Evolutionary conservation across 2,797 vertebrate species (phyloP).

Genomic region (Aulostomus chinensis): DNA sequence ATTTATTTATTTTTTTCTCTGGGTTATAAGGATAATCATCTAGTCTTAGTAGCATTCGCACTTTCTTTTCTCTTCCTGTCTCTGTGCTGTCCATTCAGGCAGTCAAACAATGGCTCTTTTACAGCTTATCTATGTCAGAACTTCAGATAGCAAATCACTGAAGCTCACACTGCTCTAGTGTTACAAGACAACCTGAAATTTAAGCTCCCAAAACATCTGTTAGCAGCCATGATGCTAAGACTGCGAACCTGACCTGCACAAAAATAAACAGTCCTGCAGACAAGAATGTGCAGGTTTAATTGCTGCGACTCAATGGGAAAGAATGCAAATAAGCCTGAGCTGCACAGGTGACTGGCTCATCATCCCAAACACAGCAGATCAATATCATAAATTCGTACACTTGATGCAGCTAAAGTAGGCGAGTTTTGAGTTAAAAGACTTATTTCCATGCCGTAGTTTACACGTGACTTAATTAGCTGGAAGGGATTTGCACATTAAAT

Average conservation of each 20-base stretch:
- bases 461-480: too few relatives aligned
- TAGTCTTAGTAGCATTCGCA: too few relatives aligned
- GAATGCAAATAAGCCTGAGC: constrained; percentile 12
- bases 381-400: too few relatives aligned
- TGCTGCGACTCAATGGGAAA: constrained; percentile 4
- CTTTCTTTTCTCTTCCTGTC: too few relatives aligned
- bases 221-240: background rate
- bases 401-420: too few relatives aligned
- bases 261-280: constrained; percentile 7
- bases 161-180: background rate
- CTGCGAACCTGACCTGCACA: constrained; percentile 9
- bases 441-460: too few relatives aligned
- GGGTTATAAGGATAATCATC: too few relatives aligned
- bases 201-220: constrained; percentile 27
- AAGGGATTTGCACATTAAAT: too few relatives aligned
- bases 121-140: background rate
- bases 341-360: too few relatives aligned
- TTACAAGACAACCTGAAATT: background rate
- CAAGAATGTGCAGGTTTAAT: constrained; percentile 46
- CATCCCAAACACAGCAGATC: background rate
- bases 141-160: background rate
- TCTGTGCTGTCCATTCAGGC: too few relatives aligned
- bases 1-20: too few relatives aligned
- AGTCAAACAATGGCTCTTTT: background rate
- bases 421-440: too few relatives aligned